Conservation (phyloP, 2,888 invertebrate species). For the Andricus curvator region DNA sequence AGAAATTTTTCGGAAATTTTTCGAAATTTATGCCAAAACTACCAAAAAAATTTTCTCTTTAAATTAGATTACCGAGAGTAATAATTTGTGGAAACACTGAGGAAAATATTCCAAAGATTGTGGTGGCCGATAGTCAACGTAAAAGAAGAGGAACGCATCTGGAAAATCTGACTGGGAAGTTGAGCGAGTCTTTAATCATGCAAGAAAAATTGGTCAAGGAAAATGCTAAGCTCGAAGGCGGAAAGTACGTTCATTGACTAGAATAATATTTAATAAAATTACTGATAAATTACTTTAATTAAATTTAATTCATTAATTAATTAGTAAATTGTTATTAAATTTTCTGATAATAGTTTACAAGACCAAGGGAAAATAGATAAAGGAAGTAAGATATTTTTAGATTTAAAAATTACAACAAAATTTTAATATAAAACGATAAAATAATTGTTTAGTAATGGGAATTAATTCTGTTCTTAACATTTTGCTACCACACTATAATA, state of each 20-base stretch:
- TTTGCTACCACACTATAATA: too few relatives aligned
- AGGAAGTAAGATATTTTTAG: neutral
- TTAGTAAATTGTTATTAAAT: conserved; percentile 38
- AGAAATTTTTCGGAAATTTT: too few relatives aligned
- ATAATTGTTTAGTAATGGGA: too few relatives aligned
- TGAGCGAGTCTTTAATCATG: conserved; percentile 84
- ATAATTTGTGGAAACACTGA: conserved; percentile 80
- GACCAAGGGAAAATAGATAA: neutral
- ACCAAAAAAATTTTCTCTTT: neutral
- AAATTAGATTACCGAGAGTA: conserved; percentile 78
- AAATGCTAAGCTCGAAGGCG: conserved; percentile 84
- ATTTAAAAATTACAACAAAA: neutral
- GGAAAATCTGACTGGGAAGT: conserved; percentile 79
- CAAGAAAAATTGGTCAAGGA: conserved; percentile 85
- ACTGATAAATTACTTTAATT: neutral
- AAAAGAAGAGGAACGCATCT: conserved; percentile 70
- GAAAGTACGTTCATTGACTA: conserved; percentile 78
- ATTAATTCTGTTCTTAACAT: too few relatives aligned
- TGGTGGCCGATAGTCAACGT: conserved; percentile 78
- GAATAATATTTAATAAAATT: neutral
- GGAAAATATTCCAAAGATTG: conserved; percentile 80
- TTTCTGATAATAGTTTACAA: neutral
- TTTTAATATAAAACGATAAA: neutral
- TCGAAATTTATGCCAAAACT: too few relatives aligned
- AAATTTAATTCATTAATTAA: too few relatives aligned